Base-by-base conservation (phyloP, 2,888 invertebrate species). In the Arctia plantaginis region DNA sequence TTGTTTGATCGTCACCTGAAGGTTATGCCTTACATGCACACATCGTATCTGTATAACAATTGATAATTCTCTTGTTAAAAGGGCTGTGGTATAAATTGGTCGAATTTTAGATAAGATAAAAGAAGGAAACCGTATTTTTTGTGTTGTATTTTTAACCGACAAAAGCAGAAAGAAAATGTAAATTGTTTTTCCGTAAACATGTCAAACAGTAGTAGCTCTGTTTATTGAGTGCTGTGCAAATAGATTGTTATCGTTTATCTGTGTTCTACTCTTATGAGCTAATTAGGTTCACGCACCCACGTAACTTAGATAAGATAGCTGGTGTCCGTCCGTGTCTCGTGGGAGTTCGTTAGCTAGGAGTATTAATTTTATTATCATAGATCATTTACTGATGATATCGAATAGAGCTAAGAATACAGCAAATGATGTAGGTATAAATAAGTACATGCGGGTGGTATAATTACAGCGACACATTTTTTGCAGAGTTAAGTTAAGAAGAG, bases 221-320 rank as follows among this genome's bases (percentile, higher is more conserved):
- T 47, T 47, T 20, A 23, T 64, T 27, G 51, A 82, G 82, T 82
- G 82, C 23, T 77, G 33, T 20, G 75, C 71, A 81, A 81, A 79
- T 75, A 79, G 47, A 47, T 66, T 18, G 20, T 66, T 74, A 74
- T 74, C 74, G 27, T 51, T 81, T 81, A 83, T 83, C 78, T 69
- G 18, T 41, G 67, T 71, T 70, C 76, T 75, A 59, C 68, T 69
- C 77, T 76, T 68, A 39, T 79, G 69, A 64, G 77, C 71, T 82
- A 84, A 82, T 82, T 84, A 77, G 80, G 76, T 76, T 47, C 71
- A 82, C 71, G 72, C 75, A 64, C 77, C 77, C 75, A 76, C 82
- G 80, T 76, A 76, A 55, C 35, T 23, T 20, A 59, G 82, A 84
- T 82, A 75, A 82, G 82, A 84, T 84, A 79, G 30, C 33, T 30